Base-by-base conservation (phyloP, 92 coral and sea anemone genomes). In the Zoanthus sansibaricus region DNA sequence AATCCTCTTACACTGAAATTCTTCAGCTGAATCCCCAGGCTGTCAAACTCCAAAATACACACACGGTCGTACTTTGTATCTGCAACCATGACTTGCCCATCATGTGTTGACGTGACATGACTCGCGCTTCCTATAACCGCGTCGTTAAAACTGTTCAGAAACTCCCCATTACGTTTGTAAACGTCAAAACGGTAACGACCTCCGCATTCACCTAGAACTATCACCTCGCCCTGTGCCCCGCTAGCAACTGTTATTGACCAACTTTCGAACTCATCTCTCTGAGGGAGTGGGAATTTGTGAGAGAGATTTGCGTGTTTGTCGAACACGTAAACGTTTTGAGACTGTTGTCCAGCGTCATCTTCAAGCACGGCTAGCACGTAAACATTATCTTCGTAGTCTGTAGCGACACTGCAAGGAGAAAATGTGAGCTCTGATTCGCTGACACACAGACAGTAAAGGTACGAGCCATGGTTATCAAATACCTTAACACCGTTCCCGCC, bases 21-120 rank as follows among this genome's bases (percentile, higher is more conserved):
- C 16, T 51, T 66, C 45, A 80, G 47, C 48, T 66, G 74, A 13
- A 80, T 74, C n/a, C 85, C 85, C 74, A 75, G 66, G 75, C 62
- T 64, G 33, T 66, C 75, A 15, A 80, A 80, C 75, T 80, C 74
- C 3, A 80, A 75, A 66, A 80, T 80, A n/a, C 85, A 80, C 10
- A 88, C 91, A 33, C 84, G 68, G 77, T 14, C 44, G 56, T 75
- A 71, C 59, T 17, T 54, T 1, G 54, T 18, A 9, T 75, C 84
- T 56, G 55, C 88, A 18, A 88, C 77, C 91, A 88, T 66, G 8
- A 88, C 71, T 16, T 77, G 77, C 20, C 91, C 88, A 18, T 88
- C 88, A 45, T 20, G 61, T 20, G 88, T 56, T 20, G 91, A 51
- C 48, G 91, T 13, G 83, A 83, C 75, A 52, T 83, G 76, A 71